Base-by-base conservation (phyloP, 2,113 vertebrate genomes). In the Neoarius graeffei region DNA sequence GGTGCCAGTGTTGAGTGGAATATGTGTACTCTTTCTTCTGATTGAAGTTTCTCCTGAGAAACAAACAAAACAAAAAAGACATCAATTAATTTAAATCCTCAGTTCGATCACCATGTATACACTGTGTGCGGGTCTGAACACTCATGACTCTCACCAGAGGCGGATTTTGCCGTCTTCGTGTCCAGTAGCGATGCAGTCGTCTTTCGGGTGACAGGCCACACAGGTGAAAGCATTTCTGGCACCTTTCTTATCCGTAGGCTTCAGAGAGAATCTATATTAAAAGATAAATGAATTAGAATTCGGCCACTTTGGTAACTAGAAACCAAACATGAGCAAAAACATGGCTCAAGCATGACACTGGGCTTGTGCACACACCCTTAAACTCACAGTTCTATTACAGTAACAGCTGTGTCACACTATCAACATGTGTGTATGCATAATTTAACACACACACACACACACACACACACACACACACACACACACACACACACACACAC, bases 171-270 rank as follows among this genome's bases (percentile, higher is more conserved):
- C 98, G 62, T 99, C 97, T 54, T 93, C 92, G 1, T 99, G 98
- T 42, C 98, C 98, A 0, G 96, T 97, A 48, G 98, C 97, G 1
- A 99, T 97, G 91, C 98, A 99, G 64, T 99, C 98, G 48, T 99
- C 97, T 0, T 91, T 95, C 0, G 98, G 98, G 91, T 99, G 98
- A 89, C 98, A 98, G 3, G 94, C 84, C 0, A 99, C 35, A 1
- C 98, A 99, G 0, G 93, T 97, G 84, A 99, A 99, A 0, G 66
- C 87, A 89, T 98, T 98, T 89, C 90, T 96, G 42, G 93, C 89
- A 13, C 94, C 92, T 71, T 97, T 98, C 88, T 92, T 96, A 86
- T 93, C 95, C 71, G n/a, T 23, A 87, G 93, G 84, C 85, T 94
- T 96, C 50, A 99, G 89, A 64, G 85, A 93, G 93, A 98, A 97